These are phyloP conservation scores for Sceloporus tristichus DNA, from an alignment of 2,113 vertebrate species.

Conservation along the genomic window DNA sequence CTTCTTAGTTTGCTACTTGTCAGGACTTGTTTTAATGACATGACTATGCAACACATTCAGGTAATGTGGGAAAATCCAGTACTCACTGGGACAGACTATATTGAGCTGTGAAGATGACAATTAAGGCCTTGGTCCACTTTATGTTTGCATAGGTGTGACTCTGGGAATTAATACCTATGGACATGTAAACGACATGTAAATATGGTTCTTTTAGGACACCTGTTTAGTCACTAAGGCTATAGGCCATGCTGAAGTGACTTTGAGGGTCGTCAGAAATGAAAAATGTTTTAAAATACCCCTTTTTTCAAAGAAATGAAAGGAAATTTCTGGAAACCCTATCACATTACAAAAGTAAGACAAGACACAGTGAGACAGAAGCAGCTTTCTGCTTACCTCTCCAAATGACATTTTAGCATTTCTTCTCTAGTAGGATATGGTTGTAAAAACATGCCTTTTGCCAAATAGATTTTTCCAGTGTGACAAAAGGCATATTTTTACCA, in stretches of 20 bases:
- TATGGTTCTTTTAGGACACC: background rate
- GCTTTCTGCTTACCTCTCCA: too few species aligned
- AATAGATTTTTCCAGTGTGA: too few species aligned
- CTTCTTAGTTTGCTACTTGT: conserved; percentile 19
- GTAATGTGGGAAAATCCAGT: conserved; percentile 19
- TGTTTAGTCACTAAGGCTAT: background rate
- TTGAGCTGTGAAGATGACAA: background rate
- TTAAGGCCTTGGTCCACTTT: background rate
- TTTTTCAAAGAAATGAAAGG: background rate
- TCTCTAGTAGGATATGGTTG: too few species aligned
- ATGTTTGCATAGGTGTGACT: background rate
- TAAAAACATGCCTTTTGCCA: too few species aligned
- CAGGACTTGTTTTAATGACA: conserved; percentile 28
- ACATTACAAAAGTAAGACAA: background rate
- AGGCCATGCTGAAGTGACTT: background rate
- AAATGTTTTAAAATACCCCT: background rate
- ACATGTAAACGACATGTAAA: background rate
- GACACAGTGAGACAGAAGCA: too few species aligned
- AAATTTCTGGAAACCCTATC: background rate
- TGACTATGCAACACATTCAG: background rate
- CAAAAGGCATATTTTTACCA: too few species aligned
- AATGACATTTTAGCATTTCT: too few species aligned
- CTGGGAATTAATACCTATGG: background rate
- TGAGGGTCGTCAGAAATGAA: background rate
- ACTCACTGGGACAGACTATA: background rate